These are phyloP conservation scores for Mastomys natalensis DNA, from an alignment of 2,113 vertebrate species.

Conservation along the genomic window DNA sequence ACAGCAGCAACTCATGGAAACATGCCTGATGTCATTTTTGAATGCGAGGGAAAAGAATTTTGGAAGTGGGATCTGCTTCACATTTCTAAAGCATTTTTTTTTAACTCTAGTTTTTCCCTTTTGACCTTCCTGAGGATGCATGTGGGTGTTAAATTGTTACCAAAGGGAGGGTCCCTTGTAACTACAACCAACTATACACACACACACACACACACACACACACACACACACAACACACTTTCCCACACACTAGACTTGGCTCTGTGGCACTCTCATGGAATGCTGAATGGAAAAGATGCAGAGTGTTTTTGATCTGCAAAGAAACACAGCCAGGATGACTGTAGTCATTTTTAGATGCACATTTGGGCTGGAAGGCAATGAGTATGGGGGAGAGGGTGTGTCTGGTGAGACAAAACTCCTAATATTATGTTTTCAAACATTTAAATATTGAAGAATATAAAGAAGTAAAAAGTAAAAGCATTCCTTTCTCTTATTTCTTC, in stretches of 20 bases:
- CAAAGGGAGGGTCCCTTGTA: constrained; percentile 73
- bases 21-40: constrained; percentile 69
- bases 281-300: constrained; percentile 75
- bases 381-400: constrained; percentile 48
- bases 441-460: constrained; percentile 46
- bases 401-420: constrained; percentile 13
- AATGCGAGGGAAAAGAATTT: constrained; percentile 67
- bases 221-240: constrained; percentile 59
- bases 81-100: constrained; percentile 79
- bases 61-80: constrained; percentile 74
- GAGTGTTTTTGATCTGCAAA: constrained; percentile 72
- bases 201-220: not conserved
- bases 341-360: constrained; percentile 62
- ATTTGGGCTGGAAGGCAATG: constrained; percentile 55
- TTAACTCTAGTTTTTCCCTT: constrained; percentile 73
- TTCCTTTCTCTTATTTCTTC: not conserved
- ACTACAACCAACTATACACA: constrained; percentile 11
- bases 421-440: constrained; percentile 45
- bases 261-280: constrained; percentile 50
- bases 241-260: constrained; percentile 81
- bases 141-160: constrained; percentile 82
- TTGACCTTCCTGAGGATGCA: constrained; percentile 82
- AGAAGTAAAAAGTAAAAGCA: constrained; percentile 2
- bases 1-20: constrained; percentile 59
- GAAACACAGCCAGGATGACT: constrained; percentile 43